Conservation (phyloP, 2,888 invertebrate genomes). For the Aphodius granarius region DNA sequence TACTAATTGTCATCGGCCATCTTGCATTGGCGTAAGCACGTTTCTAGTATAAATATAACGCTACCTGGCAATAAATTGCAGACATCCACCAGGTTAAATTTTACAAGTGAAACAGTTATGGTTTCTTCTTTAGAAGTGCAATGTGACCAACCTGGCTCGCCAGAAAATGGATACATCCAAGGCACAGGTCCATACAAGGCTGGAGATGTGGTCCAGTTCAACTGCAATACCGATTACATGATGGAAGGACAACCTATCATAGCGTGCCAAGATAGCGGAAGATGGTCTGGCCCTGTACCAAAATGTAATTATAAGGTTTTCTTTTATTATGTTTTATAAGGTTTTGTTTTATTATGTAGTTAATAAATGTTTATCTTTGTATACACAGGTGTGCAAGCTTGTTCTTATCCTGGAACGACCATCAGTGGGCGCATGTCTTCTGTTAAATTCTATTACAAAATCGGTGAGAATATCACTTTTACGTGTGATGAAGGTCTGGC, state of each 20-base stretch:
- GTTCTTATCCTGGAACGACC: constrained; percentile 85
- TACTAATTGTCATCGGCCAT: background rate
- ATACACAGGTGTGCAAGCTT: constrained; percentile 62
- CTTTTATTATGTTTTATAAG: background rate
- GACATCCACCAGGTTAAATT: background rate
- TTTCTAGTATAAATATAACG: background rate
- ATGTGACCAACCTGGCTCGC: constrained; percentile 73
- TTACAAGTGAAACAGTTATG: background rate
- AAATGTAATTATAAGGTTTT: constrained; percentile 64
- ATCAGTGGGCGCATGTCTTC: constrained; percentile 84
- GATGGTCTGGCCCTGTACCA: constrained; percentile 83
- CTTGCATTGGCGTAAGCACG: no score
- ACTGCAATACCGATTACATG: constrained; percentile 85
- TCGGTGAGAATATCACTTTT: constrained; percentile 82
- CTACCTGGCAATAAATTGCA: background rate
- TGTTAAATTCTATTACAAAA: constrained; percentile 86
- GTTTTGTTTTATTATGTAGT: background rate
- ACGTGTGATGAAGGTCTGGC: constrained; percentile 78
- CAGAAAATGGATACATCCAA: constrained; percentile 77
- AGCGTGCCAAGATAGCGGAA: constrained; percentile 84
- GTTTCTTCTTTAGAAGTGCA: constrained; percentile 66
- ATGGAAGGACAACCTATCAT: constrained; percentile 89
- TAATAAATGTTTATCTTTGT: background rate
- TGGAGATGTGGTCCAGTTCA: constrained; percentile 84
- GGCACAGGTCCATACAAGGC: constrained; percentile 78